Base-by-base conservation (phyloP, 2,797 vertebrate genomes). In the Limosa lapponica region DNA sequence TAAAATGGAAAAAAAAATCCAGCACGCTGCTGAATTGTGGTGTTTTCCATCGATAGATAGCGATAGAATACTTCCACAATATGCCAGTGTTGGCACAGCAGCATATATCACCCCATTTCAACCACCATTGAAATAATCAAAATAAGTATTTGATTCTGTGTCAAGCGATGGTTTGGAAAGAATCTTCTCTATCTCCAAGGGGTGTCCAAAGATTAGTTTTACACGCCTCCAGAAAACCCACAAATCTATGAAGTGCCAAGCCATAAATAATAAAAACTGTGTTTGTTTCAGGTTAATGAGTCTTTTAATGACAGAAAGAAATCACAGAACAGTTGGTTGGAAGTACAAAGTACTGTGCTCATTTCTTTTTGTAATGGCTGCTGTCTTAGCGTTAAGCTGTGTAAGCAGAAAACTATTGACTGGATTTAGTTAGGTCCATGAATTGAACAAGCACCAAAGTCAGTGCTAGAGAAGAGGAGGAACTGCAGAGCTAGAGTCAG, bases 11-110 rank as follows among this genome's bases (percentile, higher is more conserved):
- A 77, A 84, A 72, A 52, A 71, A 52, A 8, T 28, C 28, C 22
- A 36, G 3, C 17, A 4, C 57, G 36, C n/a, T 39, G 10, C 52
- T 74, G 10, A 32, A 77, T 80, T 58, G 22, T 91, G 34, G 25
- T 70, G n/a, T 65, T 86, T 90, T 88, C 48, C 19, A 22, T 59
- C 78, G 81, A 34, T 77, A 91, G 87, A 92, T 92, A 70, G 89
- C 93, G 78, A 51, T 58, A 62, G 58, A 91, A 79, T 55, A 75
- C 10, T 77, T 96, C 22, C 13, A 46, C 43, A 79, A 28, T 2
- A 8, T 79, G 36, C 70, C 55, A 48, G 18, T 66, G 28, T 37
- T 84, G 89, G 58, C 77, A 58, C 27, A 67, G 16, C 48, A 62
- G 36, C 2, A 0, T 67, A 19, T 37, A 55, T 10, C 17, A 32